Evolutionary conservation across 1,140 invertebrate species (phyloP), one percentile per base, ranked within the genome.

Genomic region (Drosophila melanogaster): DNA sequence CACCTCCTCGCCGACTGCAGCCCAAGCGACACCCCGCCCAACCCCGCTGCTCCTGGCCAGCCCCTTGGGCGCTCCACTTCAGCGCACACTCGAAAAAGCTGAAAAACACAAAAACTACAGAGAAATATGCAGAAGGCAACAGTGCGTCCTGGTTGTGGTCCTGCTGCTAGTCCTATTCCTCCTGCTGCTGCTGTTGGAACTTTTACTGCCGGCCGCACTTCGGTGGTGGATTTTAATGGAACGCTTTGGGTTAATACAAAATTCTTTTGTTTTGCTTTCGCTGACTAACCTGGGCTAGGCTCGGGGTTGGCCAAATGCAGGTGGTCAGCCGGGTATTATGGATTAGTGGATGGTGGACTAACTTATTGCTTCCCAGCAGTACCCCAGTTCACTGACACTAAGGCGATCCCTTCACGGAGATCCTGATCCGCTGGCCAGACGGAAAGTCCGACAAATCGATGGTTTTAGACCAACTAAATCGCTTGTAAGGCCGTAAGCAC

Each of bases 221-320:
- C 12, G 37, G 76, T 81, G 81, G 81, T 86, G 81, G 83, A 79
- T 87, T 86, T 86, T 89, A 72, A 76, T 79, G 79, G 81, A 75
- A 85, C 81, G 80, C 77, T 79, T 86, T 86, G 65, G 70, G 78
- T 86, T 86, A 83, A 87, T 87, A 83, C 71, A 75, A 77, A 87
- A 86, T 83, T 86, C 79, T 83, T 87, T 80, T 79, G 70, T 81
- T 87, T 75, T 72, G 81, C 77, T 70, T 67, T 77, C 69, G 62
- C 73, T 77, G 61, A 65, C 33, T 65, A 77, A 85, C 77, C 81
- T 73, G 83, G 81, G 81, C 81, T 81, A 69, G 74, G 70, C 76
- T 60, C 50, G 65, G 66, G 69, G 64, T 66, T 67, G 65, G 54
- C 67, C 67, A 77, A 71, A 60, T 72, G 76, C 83, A 86, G 83